Percentiles rank a stretch among this genome's conserved stretches.
phyloP scores from a whole-genome alignment of 2,113 vertebrate species.

The Pithys albifrons region DNA sequence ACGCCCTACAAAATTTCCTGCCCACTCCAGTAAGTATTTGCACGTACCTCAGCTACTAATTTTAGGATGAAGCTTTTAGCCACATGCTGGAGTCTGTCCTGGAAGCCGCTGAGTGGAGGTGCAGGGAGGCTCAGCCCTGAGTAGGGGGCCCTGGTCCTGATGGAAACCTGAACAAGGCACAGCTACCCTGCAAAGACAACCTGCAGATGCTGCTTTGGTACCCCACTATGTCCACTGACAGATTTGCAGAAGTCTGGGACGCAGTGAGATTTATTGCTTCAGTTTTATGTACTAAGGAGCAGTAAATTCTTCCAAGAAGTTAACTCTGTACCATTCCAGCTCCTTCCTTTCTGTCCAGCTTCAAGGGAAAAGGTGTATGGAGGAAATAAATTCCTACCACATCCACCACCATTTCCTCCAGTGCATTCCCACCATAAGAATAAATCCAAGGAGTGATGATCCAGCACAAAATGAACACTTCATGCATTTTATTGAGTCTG shows the following conservation, averaged over 20 bases:
- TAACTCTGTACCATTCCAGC: neutral
- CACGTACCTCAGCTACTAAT: neutral
- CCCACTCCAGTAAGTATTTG: neutral
- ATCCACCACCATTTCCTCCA: neutral
- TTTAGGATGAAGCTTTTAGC: neutral
- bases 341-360: neutral
- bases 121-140: neutral
- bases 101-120: neutral
- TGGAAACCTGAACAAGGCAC: neutral
- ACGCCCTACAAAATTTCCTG: conserved; percentile 24
- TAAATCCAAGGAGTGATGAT: conserved; percentile 67
- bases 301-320: neutral
- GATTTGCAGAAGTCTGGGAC: neutral
- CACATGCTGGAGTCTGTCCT: neutral
- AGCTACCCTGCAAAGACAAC: neutral
- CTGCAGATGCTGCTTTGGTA: neutral
- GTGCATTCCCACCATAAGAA: neutral
- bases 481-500: conserved; percentile 82
- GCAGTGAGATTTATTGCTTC: neutral
- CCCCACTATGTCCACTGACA: neutral
- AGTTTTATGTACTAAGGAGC: neutral
- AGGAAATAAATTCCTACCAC: neutral
- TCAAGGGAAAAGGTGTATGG: neutral
- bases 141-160: rapidly evolving
- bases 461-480: conserved; percentile 72